Base-by-base conservation (phyloP, 2,113 vertebrate genomes). In the Tamias sibiricus region DNA sequence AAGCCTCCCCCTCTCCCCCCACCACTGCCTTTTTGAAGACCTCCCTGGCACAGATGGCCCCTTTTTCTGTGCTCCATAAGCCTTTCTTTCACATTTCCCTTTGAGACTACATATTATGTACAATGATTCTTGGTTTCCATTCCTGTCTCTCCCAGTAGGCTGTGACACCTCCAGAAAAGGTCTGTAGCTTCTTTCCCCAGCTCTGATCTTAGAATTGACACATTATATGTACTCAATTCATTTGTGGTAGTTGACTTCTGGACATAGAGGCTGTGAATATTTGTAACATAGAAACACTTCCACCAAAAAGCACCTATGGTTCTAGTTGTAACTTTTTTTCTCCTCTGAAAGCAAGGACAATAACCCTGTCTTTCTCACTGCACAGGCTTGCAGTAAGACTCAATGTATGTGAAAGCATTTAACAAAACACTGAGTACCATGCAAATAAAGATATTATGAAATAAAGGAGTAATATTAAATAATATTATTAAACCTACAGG, bases 21-120 rank as follows among this genome's bases (percentile, higher is more conserved):
- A n/a, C 49, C 68, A 54, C 76, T 35, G 64, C 64, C 93, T 87
- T 90, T 93, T 71, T 90, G 52, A 71, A 95, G 94, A 74, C 52
- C 74, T 44, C 57, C 52, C 32, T 20, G 30, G 62, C 76, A 76
- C 97, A 96, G 83, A 89, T 62, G 95, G 86, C 40, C 54, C 77
- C 69, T 87, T 88, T 14, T 83, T 90, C 93, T 80, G 47, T 79
- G 74, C 93, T 42, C 87, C 66, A 4, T 8, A 57, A 66, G 79
- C 62, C 4, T 30, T 68, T 79, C 68, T 82, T 77, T 49, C 62
- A 7, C 2, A 12, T 68, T n/a, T 54, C 79, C 79, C 64, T 83
- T 75, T 16, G 77, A 88, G 96, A 84, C 44, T 42, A 2, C 66
- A 30, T 30, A 40, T 12, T 54, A 35, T 83, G 37, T 24, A 8